phyloP scores from a whole-genome alignment of 1,140 invertebrate genomes.

The Cydia strobilella region DNA sequence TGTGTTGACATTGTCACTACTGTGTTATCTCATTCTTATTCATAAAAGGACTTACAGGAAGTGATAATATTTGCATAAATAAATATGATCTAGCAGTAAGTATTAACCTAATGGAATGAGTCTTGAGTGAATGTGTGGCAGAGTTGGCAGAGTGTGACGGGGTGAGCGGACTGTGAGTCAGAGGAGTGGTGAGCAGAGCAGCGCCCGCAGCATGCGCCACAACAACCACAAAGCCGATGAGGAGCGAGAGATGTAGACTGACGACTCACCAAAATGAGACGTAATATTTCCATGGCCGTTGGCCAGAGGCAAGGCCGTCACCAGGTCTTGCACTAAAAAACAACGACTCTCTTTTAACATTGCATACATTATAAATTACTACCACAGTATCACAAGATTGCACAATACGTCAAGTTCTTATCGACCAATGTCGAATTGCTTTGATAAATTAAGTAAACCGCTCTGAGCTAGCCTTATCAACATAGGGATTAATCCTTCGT shows the following conservation, averaged over 20 bases:
- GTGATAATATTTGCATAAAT: constrained; percentile 20
- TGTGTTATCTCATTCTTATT: constrained; percentile 2
- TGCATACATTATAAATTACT: constrained; percentile 57
- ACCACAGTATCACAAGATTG: constrained; percentile 43
- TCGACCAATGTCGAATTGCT: constrained; percentile 44
- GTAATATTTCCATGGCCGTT: constrained; percentile 79
- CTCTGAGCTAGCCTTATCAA: constrained; percentile 31
- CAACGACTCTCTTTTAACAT: constrained; percentile 78
- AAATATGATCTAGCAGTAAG: not conserved
- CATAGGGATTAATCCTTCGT: constrained; percentile 16
- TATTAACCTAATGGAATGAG: constrained; percentile 24
- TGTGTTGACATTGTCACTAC: constrained; percentile 21
- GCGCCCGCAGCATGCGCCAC: constrained; percentile 52
- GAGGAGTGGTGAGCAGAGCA: constrained; percentile 38
- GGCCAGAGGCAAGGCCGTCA: constrained; percentile 80
- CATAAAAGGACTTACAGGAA: constrained; percentile 16
- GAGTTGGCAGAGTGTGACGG: constrained; percentile 17
- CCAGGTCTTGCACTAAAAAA: constrained; percentile 81
- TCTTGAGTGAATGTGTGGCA: constrained; percentile 1
- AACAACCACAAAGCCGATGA: constrained; percentile 78
- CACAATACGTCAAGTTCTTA: constrained; percentile 44
- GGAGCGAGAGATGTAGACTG: constrained; percentile 59
- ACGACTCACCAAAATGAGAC: constrained; percentile 80
- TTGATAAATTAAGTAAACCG: constrained; percentile 40
- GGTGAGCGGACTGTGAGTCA: constrained; percentile 32